Base-by-base conservation (phyloP, 2,113 vertebrate species). In the Benitochromis conjunctus region DNA sequence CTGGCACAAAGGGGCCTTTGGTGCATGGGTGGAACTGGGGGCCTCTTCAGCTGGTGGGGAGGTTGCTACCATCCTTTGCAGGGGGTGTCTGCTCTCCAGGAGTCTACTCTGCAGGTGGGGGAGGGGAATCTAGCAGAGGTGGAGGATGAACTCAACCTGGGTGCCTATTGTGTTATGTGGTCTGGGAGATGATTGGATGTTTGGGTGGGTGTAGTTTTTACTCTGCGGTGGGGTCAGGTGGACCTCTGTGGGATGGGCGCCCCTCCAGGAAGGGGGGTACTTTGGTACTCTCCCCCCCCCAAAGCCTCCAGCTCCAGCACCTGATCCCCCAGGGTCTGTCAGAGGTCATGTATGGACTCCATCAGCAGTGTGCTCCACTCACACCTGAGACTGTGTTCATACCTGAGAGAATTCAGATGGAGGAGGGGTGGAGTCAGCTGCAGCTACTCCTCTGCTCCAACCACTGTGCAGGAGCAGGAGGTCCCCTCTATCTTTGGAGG, bases 401-500 rank as follows among this genome's bases (percentile, higher is more conserved):
- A 6, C 29, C 58, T 62, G 58, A 6, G 3, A 34, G 16, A 11
- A 60, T 29, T 6, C 5, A 34, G 29, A 19, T 62, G 2, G 58
- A 34, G 58, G 29, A 62, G 29, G 7, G 57, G 57, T 34, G 4
- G 56, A 18, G 57, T 31, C 2, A 64, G 60, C 58, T 62, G 31
- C 1, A 62, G 5, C 58, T 36, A 16, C 36, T 7, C 36, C 36
- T 38, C 34, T 36, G 34, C 58, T 62, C 58, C 57, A 60, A 16
- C 57, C 29, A 60, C 29, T 19, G 58, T 19, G 16, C 8, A 62
- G 58, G 29, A 62, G 58, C 29, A 62, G 36, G 36, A 38, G 58
- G 0, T 0, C 58, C 36, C 31, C 58, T 62, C 3, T 31, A 36
- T 64, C 9, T 60, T 1, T 34, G 16, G n/a, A 2, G 31, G 0